Base-by-base conservation (phyloP, 2,888 invertebrate genomes). In the Corythucha ciliata region DNA sequence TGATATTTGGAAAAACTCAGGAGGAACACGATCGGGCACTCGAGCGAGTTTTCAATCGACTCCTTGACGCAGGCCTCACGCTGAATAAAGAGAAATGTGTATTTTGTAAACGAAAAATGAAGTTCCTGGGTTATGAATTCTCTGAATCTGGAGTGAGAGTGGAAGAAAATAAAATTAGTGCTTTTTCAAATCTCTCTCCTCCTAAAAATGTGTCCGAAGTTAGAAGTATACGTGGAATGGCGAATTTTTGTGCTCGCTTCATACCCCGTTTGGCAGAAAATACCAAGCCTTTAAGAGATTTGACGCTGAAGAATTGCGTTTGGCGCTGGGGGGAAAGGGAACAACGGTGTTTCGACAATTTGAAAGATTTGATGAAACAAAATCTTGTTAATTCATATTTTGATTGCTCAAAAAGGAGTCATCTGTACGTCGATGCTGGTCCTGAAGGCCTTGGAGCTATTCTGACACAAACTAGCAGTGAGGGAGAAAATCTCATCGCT, bases 21-120 rank as follows among this genome's bases (percentile, higher is more conserved):
- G 49, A 57, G 36, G 61, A 65, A 39, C 67, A 66, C 50, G 63
- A 68, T 52, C 29, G 22, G 22, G 51, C 62, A 7, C 48, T 67
- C 16, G 25, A 53, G 21, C 37, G 56, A 47, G 63, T 64, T 21
- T 56, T 57, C 44, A 44, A 52, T 41, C 55, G 53, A 33, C 41
- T 56, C 32, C 26, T 54, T 21, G 52, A 54, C 14, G 53, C 53
- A 42, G 54, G 55, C 10, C 12, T 45, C 1, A 45, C 45, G n/a
- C 6, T 45, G 45, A 45, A 45, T 18, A 29, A 21, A 16, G 21
- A 32, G 4, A 32, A 32, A 18, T 32, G 45, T 27, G 2, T 21
- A 10, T 14, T 45, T 5, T 8, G 7, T 2, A 25, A n/a, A 4
- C 14, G 22, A 4, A 2, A 4, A 21, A 2, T 32, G 1, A 20